Base-by-base conservation (phyloP, 1,140 invertebrate species). In the Drosophila parvula region DNA sequence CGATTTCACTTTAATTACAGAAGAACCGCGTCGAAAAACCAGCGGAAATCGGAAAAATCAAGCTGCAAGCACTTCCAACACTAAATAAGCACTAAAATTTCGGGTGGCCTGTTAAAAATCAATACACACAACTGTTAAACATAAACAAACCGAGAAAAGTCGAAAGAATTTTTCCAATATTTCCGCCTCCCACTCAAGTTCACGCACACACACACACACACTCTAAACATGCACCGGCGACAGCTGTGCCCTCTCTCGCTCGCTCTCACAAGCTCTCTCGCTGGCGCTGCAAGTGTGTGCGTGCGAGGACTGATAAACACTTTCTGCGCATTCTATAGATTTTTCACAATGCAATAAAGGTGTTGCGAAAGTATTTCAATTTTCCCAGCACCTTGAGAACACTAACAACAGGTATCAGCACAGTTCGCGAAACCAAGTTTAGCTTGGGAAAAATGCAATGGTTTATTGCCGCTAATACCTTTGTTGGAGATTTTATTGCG, bases 131-230 rank as follows among this genome's bases (percentile, higher is more conserved):
- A 78, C 74, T 64, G 55, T 73, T 61, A 69, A 79, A 76, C 44
- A 63, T 79, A 68, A 82, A 76, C 59, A 69, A 79, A 81, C 51
- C 36, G 62, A 71, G 34, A 51, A 47, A 38, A 55, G 18, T 30
- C 50, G n/a, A 50, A 60, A 34, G 71, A 61, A 67, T 67, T 79
- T 88, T 74, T 68, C 57, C 57, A 68, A 63, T 81, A 75, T 53
- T 60, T 60, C 55, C 47, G 83, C 76, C 78, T 75, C 78, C 74
- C 63, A 58, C 70, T 38, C 77, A 83, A 84, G 81, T 79, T 84
- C 78, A 74, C 70, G 34, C 44, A 41, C 69, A 70, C 43, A 51
- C 41, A 36, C 10, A 38, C 62, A 48, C 28, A 43, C 56, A 59
- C 40, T 44, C 8, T 4, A 5, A 27, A 47, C 63, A 45, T 65